These are phyloP conservation scores for Mystacides longicornis DNA, from an alignment of 2,888 invertebrate species.

Conservation along the genomic window DNA sequence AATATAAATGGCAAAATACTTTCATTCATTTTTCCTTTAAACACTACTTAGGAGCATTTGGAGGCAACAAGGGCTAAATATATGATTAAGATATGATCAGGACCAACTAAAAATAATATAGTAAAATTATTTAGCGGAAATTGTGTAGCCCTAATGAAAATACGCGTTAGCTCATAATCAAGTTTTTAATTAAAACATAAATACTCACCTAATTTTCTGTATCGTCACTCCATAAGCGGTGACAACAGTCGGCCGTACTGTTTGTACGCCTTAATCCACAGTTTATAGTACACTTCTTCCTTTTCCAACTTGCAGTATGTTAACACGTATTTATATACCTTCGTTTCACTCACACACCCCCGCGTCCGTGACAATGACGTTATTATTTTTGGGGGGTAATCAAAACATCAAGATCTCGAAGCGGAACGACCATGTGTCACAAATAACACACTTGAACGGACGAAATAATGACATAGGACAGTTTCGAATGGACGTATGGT, in stretches of 20 bases:
- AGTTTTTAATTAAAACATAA: no score
- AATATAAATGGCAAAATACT: no score
- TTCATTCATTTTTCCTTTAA: no score
- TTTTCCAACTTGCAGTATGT: neutral
- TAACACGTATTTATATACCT: neutral
- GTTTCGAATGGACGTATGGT: neutral
- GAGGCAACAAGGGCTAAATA: no score
- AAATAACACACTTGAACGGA: neutral
- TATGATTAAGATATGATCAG: no score
- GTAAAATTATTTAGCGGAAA: no score
- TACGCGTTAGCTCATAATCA: no score
- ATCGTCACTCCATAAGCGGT: conserved; percentile 11
- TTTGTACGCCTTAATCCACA: no score
- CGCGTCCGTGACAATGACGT: neutral
- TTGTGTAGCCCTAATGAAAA: no score
- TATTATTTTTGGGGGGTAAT: neutral
- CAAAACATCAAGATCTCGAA: neutral
- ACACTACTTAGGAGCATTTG: no score
- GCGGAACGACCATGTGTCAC: neutral
- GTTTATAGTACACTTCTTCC: neutral
- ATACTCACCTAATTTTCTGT: conserved; percentile 13
- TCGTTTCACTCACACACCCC: neutral
- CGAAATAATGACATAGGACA: neutral
- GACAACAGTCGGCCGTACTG: neutral
- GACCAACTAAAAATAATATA: no score